Evolutionary conservation across 2,888 invertebrate genomes (phyloP).

Genomic region (Metallyticus violacea): DNA sequence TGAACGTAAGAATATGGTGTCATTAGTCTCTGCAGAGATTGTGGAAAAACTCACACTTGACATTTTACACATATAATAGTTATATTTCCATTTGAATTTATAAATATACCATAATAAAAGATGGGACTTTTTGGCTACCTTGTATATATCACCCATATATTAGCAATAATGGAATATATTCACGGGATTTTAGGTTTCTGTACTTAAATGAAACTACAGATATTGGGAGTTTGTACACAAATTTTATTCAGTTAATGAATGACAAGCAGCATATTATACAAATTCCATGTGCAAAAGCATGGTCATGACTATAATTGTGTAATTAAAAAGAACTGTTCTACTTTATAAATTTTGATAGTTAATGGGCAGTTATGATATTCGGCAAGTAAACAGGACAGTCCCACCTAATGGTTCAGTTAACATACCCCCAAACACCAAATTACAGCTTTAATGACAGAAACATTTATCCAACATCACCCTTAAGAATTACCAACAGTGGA

Average conservation of each 20-base stretch:
- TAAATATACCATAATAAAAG: too few relatives aligned
- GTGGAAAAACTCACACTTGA: too few relatives aligned
- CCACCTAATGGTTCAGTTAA: background rate
- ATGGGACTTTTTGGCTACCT: too few relatives aligned
- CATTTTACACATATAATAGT: too few relatives aligned
- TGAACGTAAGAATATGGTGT: too few relatives aligned
- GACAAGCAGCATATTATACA: constrained; percentile 11
- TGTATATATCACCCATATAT: too few relatives aligned
- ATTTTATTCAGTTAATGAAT: constrained; percentile 10
- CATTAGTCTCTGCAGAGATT: too few relatives aligned
- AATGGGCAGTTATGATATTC: background rate
- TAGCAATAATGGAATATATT: too few relatives aligned
- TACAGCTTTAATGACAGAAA: background rate
- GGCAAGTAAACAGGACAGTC: background rate
- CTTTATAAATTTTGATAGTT: background rate
- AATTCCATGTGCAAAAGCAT: constrained; percentile 10
- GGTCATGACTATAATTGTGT: background rate
- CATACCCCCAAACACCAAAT: background rate
- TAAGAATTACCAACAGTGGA: background rate
- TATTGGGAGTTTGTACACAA: background rate
- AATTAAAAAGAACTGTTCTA: background rate
- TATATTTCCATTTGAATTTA: too few relatives aligned
- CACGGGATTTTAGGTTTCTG: background rate
- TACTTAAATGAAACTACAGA: background rate
- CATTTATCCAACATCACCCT: background rate